A percentile compares a stretch with the other conserved stretches of the same genome.
Conservation (phyloP, 2,113 vertebrate genomes). For the Thoracochromis brauschi region DNA sequence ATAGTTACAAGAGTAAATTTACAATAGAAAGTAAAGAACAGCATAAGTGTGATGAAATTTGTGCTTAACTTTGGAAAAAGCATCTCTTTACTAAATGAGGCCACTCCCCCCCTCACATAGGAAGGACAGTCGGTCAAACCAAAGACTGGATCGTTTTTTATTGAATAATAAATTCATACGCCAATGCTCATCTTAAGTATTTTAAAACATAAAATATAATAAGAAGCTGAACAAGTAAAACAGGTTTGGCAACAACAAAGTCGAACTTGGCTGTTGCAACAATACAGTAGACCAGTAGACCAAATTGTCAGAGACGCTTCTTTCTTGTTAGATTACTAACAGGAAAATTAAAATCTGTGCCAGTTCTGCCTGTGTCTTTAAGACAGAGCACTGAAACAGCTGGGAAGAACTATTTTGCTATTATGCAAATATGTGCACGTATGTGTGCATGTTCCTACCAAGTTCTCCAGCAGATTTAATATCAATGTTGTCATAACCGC, state of each 20-base stretch:
- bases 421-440: background rate
- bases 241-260: background rate
- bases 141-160: background rate
- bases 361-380: background rate
- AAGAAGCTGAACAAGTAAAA: background rate
- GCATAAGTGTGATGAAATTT: background rate
- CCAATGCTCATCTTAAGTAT: background rate
- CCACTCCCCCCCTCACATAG: background rate
- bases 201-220: background rate
- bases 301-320: background rate
- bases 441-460: constrained; percentile 70
- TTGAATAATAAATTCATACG: background rate
- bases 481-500: constrained; percentile 98
- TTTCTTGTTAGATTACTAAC: background rate
- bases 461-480: constrained; percentile 97
- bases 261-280: background rate
- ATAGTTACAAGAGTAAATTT: fast-evolving
- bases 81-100: background rate
- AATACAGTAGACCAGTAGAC: too few species aligned
- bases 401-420: background rate
- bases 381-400: background rate
- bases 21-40: background rate
- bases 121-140: background rate
- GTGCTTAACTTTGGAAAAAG: background rate
- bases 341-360: fast-evolving